phyloP scores from a whole-genome alignment of 2,797 vertebrate species.

The Uromys caudimaculatus region DNA sequence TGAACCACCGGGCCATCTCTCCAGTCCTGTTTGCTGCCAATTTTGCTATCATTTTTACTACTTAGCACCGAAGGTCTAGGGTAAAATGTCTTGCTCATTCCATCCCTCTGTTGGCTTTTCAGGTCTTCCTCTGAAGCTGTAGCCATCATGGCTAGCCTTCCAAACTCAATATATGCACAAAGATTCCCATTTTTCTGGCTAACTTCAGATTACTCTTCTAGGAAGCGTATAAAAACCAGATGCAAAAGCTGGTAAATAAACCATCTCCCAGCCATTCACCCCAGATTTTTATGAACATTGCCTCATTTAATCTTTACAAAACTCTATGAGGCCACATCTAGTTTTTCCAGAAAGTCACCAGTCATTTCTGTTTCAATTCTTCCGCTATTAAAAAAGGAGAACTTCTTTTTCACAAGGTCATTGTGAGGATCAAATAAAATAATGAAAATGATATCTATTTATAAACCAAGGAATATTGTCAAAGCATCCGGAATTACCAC shows the following conservation, averaged over 20 bases:
- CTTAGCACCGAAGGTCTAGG: not conserved
- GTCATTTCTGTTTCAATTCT: constrained; percentile 32
- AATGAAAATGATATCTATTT: constrained; percentile 46
- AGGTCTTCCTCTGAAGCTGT: not conserved
- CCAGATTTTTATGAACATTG: not conserved
- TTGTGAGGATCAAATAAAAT: constrained; percentile 31
- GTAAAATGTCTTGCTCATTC: not conserved
- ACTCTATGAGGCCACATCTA: not conserved
- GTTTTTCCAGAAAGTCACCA: constrained; percentile 30
- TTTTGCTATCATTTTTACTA: not conserved
- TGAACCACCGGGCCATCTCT: not conserved
- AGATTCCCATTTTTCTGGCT: not conserved
- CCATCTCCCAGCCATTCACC: not conserved
- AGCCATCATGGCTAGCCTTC: not conserved
- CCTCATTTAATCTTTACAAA: not conserved
- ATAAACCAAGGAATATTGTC: constrained; percentile 1
- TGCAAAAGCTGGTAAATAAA: not conserved
- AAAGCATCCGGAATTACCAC: not conserved
- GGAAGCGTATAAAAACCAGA: not conserved
- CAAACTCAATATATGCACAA: not conserved
- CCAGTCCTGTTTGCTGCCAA: not conserved
- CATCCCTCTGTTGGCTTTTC: not conserved
- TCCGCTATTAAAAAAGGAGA: constrained; percentile 30
- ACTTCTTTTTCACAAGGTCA: constrained; percentile 60
- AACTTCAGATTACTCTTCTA: not conserved